Base-by-base conservation (phyloP, 2,888 invertebrate species). In the Cephus pulcher region DNA sequence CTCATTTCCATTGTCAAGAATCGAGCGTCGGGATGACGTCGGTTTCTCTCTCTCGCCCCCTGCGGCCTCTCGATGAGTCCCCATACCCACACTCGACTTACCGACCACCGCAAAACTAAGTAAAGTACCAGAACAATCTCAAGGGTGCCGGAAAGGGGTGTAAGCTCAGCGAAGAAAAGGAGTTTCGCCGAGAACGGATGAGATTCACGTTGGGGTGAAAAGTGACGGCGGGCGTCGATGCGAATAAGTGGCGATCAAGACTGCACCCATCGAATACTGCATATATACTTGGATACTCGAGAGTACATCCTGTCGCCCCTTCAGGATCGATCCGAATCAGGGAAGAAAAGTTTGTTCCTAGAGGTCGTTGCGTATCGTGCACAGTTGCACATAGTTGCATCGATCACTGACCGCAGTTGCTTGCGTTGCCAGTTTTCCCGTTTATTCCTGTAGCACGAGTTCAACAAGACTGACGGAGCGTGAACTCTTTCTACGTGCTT, bases 161-260 rank as follows among this genome's bases (percentile, higher is more conserved):
- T 56, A 56, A 56, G 23, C 23, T 56, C 56, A 56, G 56, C 56
- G 23, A 56, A 23, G 56, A 56, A 23, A 9, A 23, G 56, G 23
- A 56, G 23, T 56, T 23, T 56, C 56, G 9, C 23, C 9, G 23
- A 9, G 56, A 23, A 23, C 9, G 56, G 23, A 56, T 23, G 23
- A 56, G 56, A 56, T 56, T 56, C 23, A 1, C 23, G 56, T 56
- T 12, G 71, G 71, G 71, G 12, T 32, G 12, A 34, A 71, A 71
- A 34, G 71, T 75, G 73, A 73, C 15, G 34, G 75, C 40, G 73
- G 73, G 76, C 76, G 78, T 78, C 75, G 78, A 78, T 76, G 78
- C 73, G 78, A 78, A 73, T 75, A 76, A 78, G 78, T 78, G 78
- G 73, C 76, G 78, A 78, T 76, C 76, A 76, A 78, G 75, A 73